Conservation (phyloP, 2,113 vertebrate species). For the Spea bombifrons region DNA sequence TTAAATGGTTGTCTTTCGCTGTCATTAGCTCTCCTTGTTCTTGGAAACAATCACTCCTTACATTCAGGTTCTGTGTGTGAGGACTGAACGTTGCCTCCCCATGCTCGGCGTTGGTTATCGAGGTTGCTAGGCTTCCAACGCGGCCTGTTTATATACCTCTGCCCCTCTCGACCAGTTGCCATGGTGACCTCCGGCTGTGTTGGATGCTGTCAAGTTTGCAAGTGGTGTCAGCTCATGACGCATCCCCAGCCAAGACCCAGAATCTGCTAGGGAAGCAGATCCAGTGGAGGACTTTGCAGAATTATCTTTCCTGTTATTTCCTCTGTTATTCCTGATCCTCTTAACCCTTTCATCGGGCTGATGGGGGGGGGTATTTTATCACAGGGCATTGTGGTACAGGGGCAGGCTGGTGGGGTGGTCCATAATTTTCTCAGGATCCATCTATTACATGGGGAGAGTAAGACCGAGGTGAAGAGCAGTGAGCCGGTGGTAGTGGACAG, state of each 20-base stretch:
- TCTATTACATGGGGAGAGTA: too few species aligned
- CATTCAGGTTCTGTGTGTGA: too few species aligned
- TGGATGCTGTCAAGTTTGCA: constrained; percentile 30
- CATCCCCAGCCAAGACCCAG: background rate
- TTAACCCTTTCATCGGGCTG: background rate
- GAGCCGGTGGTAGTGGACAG: too few species aligned
- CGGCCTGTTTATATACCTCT: background rate
- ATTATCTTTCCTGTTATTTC: constrained; percentile 12
- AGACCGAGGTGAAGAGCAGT: too few species aligned
- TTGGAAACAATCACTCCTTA: too few species aligned
- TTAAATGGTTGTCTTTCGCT: too few species aligned
- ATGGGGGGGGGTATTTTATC: too few species aligned
- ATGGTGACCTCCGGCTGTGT: constrained; percentile 28
- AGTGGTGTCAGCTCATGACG: constrained; percentile 36
- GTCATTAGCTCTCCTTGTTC: too few species aligned
- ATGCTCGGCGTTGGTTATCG: background rate
- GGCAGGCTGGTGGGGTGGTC: too few species aligned
- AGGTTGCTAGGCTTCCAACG: background rate
- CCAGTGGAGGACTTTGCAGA: background rate
- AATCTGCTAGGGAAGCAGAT: constrained; percentile 4
- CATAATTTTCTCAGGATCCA: too few species aligned
- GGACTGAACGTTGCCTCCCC: too few species aligned
- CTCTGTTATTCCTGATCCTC: constrained; percentile 11
- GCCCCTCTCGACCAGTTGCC: constrained; percentile 15
- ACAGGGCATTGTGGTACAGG: too few species aligned